Evolutionary conservation across 2,797 vertebrate genomes (phyloP), one percentile per base, ranked within the genome.

Genomic region (Amblyopsis hoosieri): DNA sequence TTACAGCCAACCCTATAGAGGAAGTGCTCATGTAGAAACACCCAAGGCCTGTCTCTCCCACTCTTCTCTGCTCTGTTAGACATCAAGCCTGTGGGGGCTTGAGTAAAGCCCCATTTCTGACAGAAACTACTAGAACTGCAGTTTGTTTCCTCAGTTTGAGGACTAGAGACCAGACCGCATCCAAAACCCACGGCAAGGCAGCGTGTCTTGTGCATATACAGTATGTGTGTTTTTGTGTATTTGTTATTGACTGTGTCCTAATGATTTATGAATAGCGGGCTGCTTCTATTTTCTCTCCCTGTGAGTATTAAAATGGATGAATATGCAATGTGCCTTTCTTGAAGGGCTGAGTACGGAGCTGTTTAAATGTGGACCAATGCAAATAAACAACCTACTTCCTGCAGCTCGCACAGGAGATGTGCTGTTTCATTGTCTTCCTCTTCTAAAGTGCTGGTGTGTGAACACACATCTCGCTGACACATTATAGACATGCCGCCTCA

Each of bases 1-100:
- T 91, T 89, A 87, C 89, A 90, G 86, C 87, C 84, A 89, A 85
- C 59, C 84, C 87, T 86, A 80, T 71, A 72, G 89, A 89, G 89
- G 67, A 84, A 85, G 79, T 82, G 82, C 82, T 74, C 76, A 73
- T 89, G 80, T 76, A 87, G 71, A 87, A 87, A 83, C 83, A 85
- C 74, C 82, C 79, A 75, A 70, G 58, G 62, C 71, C 78, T 85
- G 82, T 85, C 82, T 77, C 48, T 60, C 50, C 60, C 66, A 62
- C 69, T 64, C 62, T 83, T 78, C 72, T 88, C 83, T 82, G 82
- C 83, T 85, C 73, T 15, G 83, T 85, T 84, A 72, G 81, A 83
- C 78, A 79, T 50, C 2, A 13, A 29, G 82, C 74, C 83, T 84
- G 74, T 78, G 55, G 84, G 84, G 85, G 79, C 75, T 74, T 67